Evolutionary conservation across 2,888 invertebrate species (phyloP), one percentile per base, ranked within the genome.

Genomic region (Brachypterus glaber): DNA sequence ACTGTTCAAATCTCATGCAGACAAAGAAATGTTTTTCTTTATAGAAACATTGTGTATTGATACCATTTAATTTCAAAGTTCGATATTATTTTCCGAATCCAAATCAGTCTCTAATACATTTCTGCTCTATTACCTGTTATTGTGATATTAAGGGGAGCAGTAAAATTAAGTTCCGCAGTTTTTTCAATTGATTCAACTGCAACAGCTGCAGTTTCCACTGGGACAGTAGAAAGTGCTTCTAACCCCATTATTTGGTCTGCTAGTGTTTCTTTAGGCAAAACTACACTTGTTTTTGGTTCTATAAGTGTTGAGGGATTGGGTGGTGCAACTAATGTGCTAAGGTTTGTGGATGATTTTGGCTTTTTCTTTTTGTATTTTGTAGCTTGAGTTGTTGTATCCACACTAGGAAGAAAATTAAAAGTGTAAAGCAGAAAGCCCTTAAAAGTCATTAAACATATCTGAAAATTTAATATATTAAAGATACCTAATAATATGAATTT

Each of bases 311-410:
- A 36, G 9, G 41, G 31, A 12, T 39, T 35, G 12, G 16, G 41
- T 21, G 43, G 41, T 16, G 44, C 39, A 25, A 46, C 39, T 4
- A 32, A 26, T 17, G 39, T 39, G 18, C 39, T 39, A 12, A 35
- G 18, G 17, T 42, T 17, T 5, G 24, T 46, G 4, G 55, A 47
- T 15, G 59, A 52, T 48, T 72, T 66, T 31, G 62, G 56, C 52
- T 75, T 77, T 55, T 75, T 77, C 58, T 76, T 76, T 60, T 77
- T 78, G 49, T 69, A 59, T 26, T 74, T 74, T 39, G 70, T 71
- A 35, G 67, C 63, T 51, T 71, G 67, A 3, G 66, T 62, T 24
- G 62, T 57, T 15, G 62, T 60, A 30, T 67, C 66, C 53, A 60
- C 62, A 51, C 68, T 64, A 47, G 41, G 49, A 66, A 32, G 39